A percentile compares a stretch with the other conserved stretches of the same genome.
Conservation (phyloP, 2,797 vertebrate genomes). For the Lerista edwardsae region DNA sequence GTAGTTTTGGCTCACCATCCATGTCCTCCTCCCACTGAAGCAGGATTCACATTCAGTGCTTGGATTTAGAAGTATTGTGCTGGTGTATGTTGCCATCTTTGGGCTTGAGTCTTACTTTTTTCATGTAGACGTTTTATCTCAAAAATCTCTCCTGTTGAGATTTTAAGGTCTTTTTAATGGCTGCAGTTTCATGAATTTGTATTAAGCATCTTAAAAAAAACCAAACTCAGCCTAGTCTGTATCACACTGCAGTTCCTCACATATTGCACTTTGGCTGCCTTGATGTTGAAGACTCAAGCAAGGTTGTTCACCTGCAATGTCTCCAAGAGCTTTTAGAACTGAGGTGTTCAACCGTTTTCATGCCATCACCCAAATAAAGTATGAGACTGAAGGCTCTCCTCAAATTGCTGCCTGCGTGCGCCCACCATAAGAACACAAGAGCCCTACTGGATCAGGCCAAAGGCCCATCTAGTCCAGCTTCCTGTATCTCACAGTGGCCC, state of each 20-base stretch:
- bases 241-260: background rate
- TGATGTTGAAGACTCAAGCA: background rate
- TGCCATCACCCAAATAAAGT: too few species aligned
- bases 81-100: background rate
- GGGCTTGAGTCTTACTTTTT: background rate
- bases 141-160: too few species aligned
- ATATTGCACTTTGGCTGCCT: background rate
- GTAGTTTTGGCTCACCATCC: background rate
- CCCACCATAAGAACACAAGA: too few species aligned
- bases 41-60: background rate
- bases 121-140: too few species aligned
- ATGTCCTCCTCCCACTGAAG: background rate
- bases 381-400: too few species aligned
- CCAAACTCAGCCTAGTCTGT: background rate
- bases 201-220: background rate
- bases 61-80: background rate
- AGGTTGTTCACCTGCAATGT: background rate
- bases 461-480: too few species aligned
- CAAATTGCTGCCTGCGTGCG: too few species aligned
- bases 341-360: too few species aligned
- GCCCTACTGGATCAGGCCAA: too few species aligned
- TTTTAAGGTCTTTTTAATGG: background rate
- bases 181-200: background rate
- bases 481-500: too few species aligned
- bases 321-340: background rate